A percentile compares a stretch with the other conserved stretches of the same genome.
phyloP scores from a whole-genome alignment of 2,888 invertebrate species.

The Drosophila subquinaria region DNA sequence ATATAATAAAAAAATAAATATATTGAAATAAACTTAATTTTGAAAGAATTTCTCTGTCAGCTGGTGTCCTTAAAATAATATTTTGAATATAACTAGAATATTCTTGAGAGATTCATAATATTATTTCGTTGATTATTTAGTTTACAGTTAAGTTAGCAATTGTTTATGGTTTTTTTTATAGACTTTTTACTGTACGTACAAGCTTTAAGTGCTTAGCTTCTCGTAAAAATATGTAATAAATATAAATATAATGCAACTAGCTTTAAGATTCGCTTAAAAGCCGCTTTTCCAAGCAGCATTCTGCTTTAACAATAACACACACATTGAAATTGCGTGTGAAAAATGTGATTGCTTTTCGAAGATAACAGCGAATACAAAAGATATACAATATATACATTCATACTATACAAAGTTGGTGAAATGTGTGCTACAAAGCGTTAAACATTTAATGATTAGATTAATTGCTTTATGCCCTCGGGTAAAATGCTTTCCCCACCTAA shows the following conservation, averaged over 20 bases:
- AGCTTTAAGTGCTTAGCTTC: background rate
- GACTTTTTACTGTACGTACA: background rate
- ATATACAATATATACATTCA: background rate
- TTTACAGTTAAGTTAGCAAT: background rate
- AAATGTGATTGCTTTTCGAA: background rate
- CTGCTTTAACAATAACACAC: background rate
- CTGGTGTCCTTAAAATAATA: background rate
- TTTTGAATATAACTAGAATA: background rate
- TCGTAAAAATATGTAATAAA: too few species aligned
- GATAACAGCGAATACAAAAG: background rate
- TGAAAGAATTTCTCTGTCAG: background rate
- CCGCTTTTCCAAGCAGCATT: background rate
- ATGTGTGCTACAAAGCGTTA: constrained; percentile 10
- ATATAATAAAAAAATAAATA: too few species aligned
- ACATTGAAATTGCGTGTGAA: constrained; percentile 16
- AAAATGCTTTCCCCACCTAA: constrained; percentile 5
- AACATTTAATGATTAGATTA: constrained; percentile 23
- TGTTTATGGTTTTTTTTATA: background rate
- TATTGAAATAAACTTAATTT: too few species aligned
- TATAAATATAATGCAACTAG: too few species aligned
- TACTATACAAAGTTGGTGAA: background rate
- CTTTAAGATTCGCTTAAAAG: background rate
- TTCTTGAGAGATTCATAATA: background rate
- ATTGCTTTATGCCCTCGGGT: constrained; percentile 8
- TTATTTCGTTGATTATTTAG: background rate